Base-by-base conservation (phyloP, 2,113 vertebrate species). In the Bostrychus sinensis region DNA sequence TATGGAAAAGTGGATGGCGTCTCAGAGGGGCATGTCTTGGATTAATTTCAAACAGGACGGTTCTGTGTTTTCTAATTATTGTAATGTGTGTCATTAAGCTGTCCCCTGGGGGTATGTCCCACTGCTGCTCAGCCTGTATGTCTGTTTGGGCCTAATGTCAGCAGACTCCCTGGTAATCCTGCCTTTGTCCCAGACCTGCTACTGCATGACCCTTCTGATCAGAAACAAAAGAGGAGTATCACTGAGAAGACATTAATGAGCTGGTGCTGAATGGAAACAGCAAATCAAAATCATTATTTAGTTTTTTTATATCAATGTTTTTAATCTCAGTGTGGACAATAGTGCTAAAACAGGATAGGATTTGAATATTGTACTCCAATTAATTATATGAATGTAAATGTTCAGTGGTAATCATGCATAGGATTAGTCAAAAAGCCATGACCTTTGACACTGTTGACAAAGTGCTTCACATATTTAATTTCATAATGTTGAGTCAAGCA, bases 21-120 rank as follows among this genome's bases (percentile, higher is more conserved):
- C 45, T 50, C 64, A 72, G 22, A 42, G 59, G 58, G 62, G 38
- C 54, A 38, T 61, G 68, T 66, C 50, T 41, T 56, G 37, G 56
- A 76, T 72, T 87, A 19, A 85, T 89, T 88, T 84, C 56, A 70
- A 78, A 53, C 80, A 70, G 73, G 71, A 56, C 74, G 72, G 69
- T 82, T 82, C 81, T 80, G 81, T 86, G 71, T 82, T 76, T 81
- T 60, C 80, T 89, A 84, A 91, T 92, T 80, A 88, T 89, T 89
- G 80, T 81, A 87, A 91, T 81, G 70, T 84, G 74, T 75, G 61
- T 89, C 82, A 90, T 91, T 90, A 88, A 32, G 61, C 54, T 34
- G 12, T 83, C 86, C 71, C 78, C 64, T 28, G 55, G 70, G 85
- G 66, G 41, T 34, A 38, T 34, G 50, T 69, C 62, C 43, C 58